Base-by-base conservation (phyloP, 2,888 invertebrate species). In the Podotricha telesiphe region DNA sequence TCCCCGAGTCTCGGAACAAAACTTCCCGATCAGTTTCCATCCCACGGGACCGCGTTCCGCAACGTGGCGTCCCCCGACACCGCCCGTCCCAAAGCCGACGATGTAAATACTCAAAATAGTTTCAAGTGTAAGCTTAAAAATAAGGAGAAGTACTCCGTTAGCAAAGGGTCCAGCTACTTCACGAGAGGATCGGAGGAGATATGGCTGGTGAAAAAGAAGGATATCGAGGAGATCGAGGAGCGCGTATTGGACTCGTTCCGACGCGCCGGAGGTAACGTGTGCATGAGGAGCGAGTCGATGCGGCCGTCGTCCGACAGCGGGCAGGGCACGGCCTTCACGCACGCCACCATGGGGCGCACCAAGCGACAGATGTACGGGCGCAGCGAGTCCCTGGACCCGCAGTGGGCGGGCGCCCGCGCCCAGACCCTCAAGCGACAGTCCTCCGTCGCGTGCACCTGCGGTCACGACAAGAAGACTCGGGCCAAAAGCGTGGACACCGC, bases 121-220 rank as follows among this genome's bases (percentile, higher is more conserved):
- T 79, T 86, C 75, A 89, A 89, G 76, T 90, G 90, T 80, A 92
- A 91, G 78, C 76, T 85, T 42, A 89, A 89, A 78, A 84, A 79
- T 55, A 89, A 89, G 71, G 88, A 91, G 71, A 87, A 88, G 75
- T 86, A 87, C 70, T 88, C 89, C 17, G 89, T 91, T 22, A 89
- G 89, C 75, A 92, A 92, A 73, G 91, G 91, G 0, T 90, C 91
- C 28, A 90, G 91, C 71, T 93, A 92, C 79, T 92, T 90, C 80
- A 91, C 90, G 1, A 80, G 93, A 56, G 93, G 93, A 15, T 88
- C 93, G 0, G 93, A 93, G 69, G 93, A 93, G 76, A 93, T 93
- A 53, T 93, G 93, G 93, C 81, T 93, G 50, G 93, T 93, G n/a
- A 93, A 93, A 79, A 93, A 93, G 78, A 93, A 92, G 74, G 93